Base-by-base conservation (phyloP, 1,140 invertebrate genomes). In the Ceratoteleas bidentatus region DNA sequence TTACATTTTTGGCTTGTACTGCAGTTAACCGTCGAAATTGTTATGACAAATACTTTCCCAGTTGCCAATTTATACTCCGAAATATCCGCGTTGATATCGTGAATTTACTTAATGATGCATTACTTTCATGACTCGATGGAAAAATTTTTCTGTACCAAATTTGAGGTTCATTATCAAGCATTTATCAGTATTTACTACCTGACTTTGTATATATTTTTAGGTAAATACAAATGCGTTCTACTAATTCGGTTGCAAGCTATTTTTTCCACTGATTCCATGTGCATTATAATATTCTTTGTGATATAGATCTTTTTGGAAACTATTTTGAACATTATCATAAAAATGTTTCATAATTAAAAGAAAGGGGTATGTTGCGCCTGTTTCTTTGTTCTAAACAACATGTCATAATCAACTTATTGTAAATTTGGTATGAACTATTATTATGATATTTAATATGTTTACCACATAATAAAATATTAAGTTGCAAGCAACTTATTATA, bases 41-140 rank as follows among this genome's bases (percentile, higher is more conserved):
- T 13, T 73, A 40, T 79, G 76, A n/a, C 62, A 40, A 58, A 61
- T 43, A 61, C 32, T 68, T 66, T 73, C 73, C 65, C 16, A 68
- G 15, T 47, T 54, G 62, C 56, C 52, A 72, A 60, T 79, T 79
- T 79, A 79, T 79, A 79, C 76, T 62, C 47, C 36, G 40, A 73
- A 68, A 68, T 73, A 79, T 79, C 68, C 76, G 76, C 36, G 32
- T 79, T 79, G 33, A 50, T 56, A 73, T 50, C 68, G 11, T 80
- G 77, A 80, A 68, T 80, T 52, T 62, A 69, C 77, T 33, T 56
- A 69, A 74, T 80, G 73, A 62, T 74, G 73, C 52, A 69, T 80
- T 80, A 74, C 77, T 64, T 73, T 74, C 77, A 64, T 80, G 77
- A 80, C 77, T 73, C 38, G 69, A 62, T 80, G 77, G 16, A 72